Base-by-base conservation (phyloP, 2,888 invertebrate genomes). In the Ophion obscuratus region DNA sequence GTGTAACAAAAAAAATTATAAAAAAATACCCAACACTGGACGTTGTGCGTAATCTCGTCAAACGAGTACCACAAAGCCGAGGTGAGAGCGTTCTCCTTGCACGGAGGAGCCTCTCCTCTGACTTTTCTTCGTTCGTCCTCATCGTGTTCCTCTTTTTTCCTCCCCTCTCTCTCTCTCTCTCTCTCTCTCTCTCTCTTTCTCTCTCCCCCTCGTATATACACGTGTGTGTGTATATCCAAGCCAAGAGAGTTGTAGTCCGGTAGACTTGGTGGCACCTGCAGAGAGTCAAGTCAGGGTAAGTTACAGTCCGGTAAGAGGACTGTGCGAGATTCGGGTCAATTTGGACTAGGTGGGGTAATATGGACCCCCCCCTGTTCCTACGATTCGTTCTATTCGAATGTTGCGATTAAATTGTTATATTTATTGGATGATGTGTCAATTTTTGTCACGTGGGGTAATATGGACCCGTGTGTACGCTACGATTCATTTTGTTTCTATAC, bases 211-310 rank as follows among this genome's bases (percentile, higher is more conserved):
- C 17, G 3, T 17, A 5, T 53, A 53, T 53, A 17, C 14, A 62
- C 31, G 53, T 75, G 53, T 53, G 53, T 53, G 17, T 17, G 53
- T 53, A 53, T 53, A 53, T 74, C 71, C 64, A 79, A 71, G 71
- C 71, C 53, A 47, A 79, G 40, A 79, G 71, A 64, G 73, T 53
- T 57, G 80, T 71, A 59, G 40, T 66, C 53, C 64, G 85, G 85
- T 73, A 86, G 85, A 86, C 85, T 81, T 62, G 20, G 67, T 83
- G 85, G 85, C 83, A 86, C 85, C 85, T 86, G 85, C 77, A 47
- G 40, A 66, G 80, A 74, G 47, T 40, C 75, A 44, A 83, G 83
- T 80, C 80, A 77, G 79, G 77, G 77, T 75, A 68, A 84, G 80
- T 84, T 86, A 81, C 66, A 73, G 24, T 53, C 66, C 9, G 40